phyloP scores from a whole-genome alignment of 2,113 vertebrate genomes.

The Australoheros scitulus region DNA sequence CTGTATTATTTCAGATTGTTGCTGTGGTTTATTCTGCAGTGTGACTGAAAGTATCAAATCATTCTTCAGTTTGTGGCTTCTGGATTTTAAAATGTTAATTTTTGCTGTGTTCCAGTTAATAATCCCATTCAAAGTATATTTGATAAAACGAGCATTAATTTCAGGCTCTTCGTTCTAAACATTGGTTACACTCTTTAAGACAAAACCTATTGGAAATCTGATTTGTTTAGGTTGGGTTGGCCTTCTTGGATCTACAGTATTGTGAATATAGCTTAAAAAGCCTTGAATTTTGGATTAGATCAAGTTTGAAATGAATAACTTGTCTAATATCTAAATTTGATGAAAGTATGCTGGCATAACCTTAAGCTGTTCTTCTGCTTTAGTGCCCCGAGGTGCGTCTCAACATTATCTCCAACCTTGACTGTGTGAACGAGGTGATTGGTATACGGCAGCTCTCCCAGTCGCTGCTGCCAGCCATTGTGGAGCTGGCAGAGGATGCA shows the following conservation, averaged over 20 bases:
- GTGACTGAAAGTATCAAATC: neutral
- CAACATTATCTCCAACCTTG: conserved; percentile 92
- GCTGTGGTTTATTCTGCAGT: neutral
- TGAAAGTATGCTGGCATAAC: neutral
- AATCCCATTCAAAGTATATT: neutral
- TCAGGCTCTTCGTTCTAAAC: neutral
- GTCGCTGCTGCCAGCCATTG: conserved; percentile 89
- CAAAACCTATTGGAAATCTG: neutral
- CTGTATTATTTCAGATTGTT: neutral
- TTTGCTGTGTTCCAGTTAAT: neutral
- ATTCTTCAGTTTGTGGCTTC: neutral
- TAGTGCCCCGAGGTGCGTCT: conserved; percentile 91
- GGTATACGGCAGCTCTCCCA: conserved; percentile 91
- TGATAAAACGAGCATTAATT: conserved; percentile 1
- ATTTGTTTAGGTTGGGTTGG: neutral
- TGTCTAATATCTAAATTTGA: neutral
- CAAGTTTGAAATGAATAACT: neutral
- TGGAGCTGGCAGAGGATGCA: conserved; percentile 91
- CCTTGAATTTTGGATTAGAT: neutral
- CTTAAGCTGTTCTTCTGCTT: neutral
- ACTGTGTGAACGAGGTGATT: conserved; percentile 92
- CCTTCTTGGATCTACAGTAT: neutral
- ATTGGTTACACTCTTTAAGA: neutral
- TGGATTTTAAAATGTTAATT: neutral
- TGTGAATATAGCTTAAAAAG: neutral